phyloP scores from a whole-genome alignment of 2,888 invertebrate species.

The Bugulina stolonifera region DNA sequence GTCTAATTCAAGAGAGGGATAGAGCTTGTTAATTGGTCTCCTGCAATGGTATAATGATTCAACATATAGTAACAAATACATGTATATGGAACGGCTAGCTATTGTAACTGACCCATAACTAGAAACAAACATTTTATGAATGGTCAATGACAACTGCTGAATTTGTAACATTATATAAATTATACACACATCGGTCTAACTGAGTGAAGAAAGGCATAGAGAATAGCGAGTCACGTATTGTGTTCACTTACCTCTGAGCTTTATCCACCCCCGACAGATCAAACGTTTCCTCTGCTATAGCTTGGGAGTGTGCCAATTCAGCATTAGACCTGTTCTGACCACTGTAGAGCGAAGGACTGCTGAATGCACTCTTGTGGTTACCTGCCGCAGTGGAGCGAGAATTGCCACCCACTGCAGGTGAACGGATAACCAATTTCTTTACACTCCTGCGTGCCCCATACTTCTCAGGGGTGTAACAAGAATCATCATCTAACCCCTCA shows the following conservation, averaged over 20 bases:
- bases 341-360: conserved; percentile 15
- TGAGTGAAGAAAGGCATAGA: no score
- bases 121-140: no score
- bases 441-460: conserved; percentile 58
- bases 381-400: not conserved
- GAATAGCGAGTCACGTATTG: no score
- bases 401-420: not conserved
- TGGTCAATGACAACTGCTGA: no score
- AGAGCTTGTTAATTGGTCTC: not conserved
- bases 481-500: conserved; percentile 71
- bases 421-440: conserved; percentile 65
- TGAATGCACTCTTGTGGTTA: not conserved
- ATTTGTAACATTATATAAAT: no score
- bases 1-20: not conserved
- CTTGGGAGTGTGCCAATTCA: not conserved
- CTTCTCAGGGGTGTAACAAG: conserved; percentile 46
- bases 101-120: no score
- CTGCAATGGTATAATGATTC: not conserved
- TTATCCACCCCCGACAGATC: not conserved
- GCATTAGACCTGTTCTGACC: not conserved
- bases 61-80: no score
- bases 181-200: no score
- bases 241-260: conserved; percentile 1
- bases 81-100: no score
- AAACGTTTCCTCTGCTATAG: not conserved